These are phyloP conservation scores for Orchestia grillus DNA, from an alignment of 1,140 invertebrate genomes.

Conservation along the genomic window DNA sequence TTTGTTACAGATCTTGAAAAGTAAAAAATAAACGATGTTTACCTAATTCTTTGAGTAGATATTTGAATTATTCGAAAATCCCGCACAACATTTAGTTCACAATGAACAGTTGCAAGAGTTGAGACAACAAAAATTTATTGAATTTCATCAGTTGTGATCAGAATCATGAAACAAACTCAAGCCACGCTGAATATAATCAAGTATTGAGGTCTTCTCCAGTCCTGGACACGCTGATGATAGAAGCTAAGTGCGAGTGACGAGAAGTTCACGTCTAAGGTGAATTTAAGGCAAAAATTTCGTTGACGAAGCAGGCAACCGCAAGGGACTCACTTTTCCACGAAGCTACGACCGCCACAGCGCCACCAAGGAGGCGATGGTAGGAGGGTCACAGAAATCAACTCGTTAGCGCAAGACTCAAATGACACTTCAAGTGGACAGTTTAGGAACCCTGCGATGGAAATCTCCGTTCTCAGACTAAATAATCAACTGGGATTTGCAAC, in stretches of 20 bases:
- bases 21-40: background rate
- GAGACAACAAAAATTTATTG: background rate
- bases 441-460: background rate
- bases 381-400: background rate
- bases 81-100: background rate
- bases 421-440: background rate
- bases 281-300: background rate
- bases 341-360: background rate
- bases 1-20: background rate
- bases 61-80: background rate
- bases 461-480: background rate
- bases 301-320: background rate
- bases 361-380: background rate
- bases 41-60: background rate
- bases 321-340: background rate
- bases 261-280: conserved; percentile 27
- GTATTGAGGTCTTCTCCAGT: background rate
- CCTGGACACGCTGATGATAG: background rate
- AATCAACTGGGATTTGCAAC: background rate
- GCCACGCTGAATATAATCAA: background rate
- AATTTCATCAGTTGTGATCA: background rate
- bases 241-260: background rate
- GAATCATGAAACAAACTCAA: background rate
- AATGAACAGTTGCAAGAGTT: background rate
- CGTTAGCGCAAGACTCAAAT: background rate